These are phyloP conservation scores for Trachelus stipa DNA, from an alignment of 2,888 invertebrate genomes.

Conservation along the genomic window DNA sequence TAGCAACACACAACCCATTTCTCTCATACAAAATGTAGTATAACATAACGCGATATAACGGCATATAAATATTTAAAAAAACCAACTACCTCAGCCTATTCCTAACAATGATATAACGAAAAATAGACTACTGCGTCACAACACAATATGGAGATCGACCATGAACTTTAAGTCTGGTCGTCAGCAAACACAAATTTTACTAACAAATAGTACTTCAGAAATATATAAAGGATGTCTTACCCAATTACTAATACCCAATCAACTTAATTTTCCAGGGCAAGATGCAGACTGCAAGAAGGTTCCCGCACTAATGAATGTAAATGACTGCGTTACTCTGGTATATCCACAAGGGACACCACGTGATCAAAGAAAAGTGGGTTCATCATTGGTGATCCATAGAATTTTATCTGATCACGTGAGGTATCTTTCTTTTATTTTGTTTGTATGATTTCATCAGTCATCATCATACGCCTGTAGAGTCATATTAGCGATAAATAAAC, in stretches of 20 bases:
- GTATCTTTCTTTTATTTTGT: slow-evolving; percentile 22
- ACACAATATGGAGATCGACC: neutral
- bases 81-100: neutral
- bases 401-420: slow-evolving; percentile 29
- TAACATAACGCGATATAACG: neutral
- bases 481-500: slow-evolving; percentile 13
- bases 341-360: neutral
- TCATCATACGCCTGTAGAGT: slow-evolving; percentile 19
- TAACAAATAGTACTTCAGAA: neutral
- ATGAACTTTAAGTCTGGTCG: neutral
- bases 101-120: neutral
- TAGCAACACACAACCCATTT: neutral
- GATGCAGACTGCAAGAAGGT: neutral
- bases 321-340: neutral
- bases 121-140: neutral
- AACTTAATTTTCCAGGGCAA: neutral
- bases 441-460: slow-evolving; percentile 22
- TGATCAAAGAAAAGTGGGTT: neutral
- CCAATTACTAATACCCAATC: neutral
- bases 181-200: neutral
- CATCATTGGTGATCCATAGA: slow-evolving; percentile 10
- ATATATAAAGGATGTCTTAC: neutral
- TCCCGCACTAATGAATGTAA: neutral
- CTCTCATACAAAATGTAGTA: neutral
- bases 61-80: neutral